Conservation (phyloP, 2,113 vertebrate genomes). For the Passer montanus region DNA sequence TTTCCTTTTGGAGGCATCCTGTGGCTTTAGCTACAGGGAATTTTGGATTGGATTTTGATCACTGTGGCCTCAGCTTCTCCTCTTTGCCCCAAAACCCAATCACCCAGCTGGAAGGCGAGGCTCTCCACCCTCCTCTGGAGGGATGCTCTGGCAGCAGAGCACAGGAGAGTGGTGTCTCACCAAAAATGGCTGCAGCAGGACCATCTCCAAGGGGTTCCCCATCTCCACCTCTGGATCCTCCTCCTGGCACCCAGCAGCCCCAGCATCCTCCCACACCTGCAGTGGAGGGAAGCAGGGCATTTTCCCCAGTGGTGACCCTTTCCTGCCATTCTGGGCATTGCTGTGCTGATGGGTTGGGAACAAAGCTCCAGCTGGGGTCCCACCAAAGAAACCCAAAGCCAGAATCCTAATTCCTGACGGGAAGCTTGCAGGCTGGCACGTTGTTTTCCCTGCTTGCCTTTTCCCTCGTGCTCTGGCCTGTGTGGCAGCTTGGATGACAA, state of each 20-base stretch:
- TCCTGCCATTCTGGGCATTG: accelerated
- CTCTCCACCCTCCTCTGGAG: background rate
- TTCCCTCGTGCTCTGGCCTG: accelerated
- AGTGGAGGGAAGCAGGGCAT: background rate
- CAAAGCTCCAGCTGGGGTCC: background rate
- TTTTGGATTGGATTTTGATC: background rate
- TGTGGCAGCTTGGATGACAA: background rate
- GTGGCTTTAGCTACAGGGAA: background rate
- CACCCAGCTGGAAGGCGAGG: background rate
- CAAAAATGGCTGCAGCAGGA: background rate
- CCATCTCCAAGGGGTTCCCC: background rate
- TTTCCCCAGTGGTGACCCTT: background rate
- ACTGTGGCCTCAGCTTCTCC: accelerated
- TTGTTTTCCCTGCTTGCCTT: background rate
- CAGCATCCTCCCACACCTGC: too few species aligned
- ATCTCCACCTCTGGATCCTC: background rate
- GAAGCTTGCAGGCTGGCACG: background rate
- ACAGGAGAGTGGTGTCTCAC: accelerated
- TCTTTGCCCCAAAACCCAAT: background rate
- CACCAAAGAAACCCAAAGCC: background rate
- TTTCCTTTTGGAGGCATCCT: background rate
- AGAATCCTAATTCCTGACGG: background rate
- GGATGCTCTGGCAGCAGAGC: background rate
- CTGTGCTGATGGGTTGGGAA: background rate
- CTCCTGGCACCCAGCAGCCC: background rate